Conservation (phyloP, 2,797 vertebrate genomes). For the Arctocebus calabarensis region DNA sequence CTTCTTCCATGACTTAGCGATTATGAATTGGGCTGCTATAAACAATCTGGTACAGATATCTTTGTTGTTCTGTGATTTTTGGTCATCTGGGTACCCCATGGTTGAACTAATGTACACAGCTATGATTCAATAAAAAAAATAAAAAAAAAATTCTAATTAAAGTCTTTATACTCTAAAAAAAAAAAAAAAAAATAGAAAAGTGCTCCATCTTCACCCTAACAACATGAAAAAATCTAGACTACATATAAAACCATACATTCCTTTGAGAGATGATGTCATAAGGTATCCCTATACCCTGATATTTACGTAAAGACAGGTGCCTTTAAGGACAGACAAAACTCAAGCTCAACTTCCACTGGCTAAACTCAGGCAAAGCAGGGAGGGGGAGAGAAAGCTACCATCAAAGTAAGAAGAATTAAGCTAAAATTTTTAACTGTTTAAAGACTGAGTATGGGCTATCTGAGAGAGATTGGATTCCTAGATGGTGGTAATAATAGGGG, state of each 20-base stretch:
- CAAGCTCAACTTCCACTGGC: neutral
- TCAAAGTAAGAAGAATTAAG: neutral
- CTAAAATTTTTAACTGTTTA: neutral
- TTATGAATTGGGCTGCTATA: too few species aligned
- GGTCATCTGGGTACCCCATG: too few species aligned
- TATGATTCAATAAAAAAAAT: too few species aligned
- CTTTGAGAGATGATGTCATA: neutral
- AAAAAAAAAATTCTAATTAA: too few species aligned
- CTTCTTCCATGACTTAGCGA: too few species aligned
- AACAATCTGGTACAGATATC: too few species aligned
- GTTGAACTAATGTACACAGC: too few species aligned
- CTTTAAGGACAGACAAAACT: neutral
- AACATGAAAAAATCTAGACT: neutral
- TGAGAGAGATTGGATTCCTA: neutral
- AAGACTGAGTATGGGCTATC: neutral
- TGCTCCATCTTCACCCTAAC: neutral
- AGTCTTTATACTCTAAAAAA: too few species aligned
- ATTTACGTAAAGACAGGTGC: neutral
- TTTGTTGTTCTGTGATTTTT: too few species aligned
- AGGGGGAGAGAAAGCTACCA: neutral
- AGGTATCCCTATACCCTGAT: neutral
- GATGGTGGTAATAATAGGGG: neutral
- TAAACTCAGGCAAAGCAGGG: neutral
- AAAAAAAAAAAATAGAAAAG: too few species aligned
- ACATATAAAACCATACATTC: neutral